Evolutionary conservation across 1,140 invertebrate genomes (phyloP).

Genomic region (Oryzaephilus surinamensis): DNA sequence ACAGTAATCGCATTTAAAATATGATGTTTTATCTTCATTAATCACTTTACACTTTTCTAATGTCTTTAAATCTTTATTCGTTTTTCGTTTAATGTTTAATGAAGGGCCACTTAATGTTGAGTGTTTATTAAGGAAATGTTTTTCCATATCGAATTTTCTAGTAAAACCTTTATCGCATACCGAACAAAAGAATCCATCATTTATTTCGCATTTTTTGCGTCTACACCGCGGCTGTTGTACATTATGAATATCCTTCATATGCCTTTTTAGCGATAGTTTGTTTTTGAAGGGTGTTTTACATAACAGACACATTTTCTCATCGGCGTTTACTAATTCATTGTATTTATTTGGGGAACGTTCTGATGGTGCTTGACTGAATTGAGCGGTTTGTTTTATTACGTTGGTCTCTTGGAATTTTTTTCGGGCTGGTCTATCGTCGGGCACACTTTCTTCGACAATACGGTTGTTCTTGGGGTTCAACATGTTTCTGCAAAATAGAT

Average conservation of each 20-base stretch:
- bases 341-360: neutral
- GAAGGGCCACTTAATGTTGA: conserved; percentile 10
- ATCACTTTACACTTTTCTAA: conserved; percentile 15
- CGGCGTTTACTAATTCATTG: neutral
- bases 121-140: conserved; percentile 26
- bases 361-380: neutral
- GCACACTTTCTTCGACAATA: too few species aligned
- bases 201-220: conserved; percentile 17
- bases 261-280: conserved; percentile 24
- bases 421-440: neutral
- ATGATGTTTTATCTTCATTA: conserved; percentile 24
- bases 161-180: conserved; percentile 25
- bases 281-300: conserved; percentile 14
- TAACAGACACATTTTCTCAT: conserved; percentile 2
- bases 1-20: conserved; percentile 40
- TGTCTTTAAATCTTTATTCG: conserved; percentile 6
- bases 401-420: neutral
- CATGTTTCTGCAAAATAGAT: too few species aligned
- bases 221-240: conserved; percentile 11
- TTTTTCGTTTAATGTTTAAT: neutral
- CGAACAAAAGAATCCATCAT: conserved; percentile 19
- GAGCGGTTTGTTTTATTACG: neutral
- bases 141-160: conserved; percentile 25
- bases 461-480: neutral
- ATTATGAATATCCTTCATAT: conserved; percentile 27